A percentile compares a stretch with the other conserved stretches of the same genome.
phyloP scores from a whole-genome alignment of 2,797 vertebrate genomes.

The Ptychobarbus kaznakovi region DNA sequence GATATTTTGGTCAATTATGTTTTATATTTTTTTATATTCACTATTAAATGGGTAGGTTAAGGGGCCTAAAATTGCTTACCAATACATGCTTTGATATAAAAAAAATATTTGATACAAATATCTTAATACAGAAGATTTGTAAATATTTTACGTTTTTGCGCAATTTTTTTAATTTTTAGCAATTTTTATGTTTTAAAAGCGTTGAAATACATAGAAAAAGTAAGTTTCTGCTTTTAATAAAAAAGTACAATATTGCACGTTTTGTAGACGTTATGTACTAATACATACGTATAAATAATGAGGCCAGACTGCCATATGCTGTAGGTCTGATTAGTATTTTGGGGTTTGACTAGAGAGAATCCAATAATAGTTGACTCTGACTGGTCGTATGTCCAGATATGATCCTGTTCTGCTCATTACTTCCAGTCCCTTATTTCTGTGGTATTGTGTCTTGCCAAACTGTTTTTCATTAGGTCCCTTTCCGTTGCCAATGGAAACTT shows the following conservation, averaged over 20 bases:
- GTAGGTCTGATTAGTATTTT: conserved; percentile 9
- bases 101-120: neutral
- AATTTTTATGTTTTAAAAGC: neutral
- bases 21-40: neutral
- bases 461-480: conserved; percentile 35
- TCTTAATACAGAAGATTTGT: neutral
- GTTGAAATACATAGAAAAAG: neutral
- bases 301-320: neutral
- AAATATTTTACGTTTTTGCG: neutral
- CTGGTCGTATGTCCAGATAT: neutral
- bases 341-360: neutral
- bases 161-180: neutral
- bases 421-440: neutral
- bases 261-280: neutral
- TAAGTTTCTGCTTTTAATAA: neutral
- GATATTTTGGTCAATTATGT: neutral
- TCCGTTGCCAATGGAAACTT: conserved; percentile 18
- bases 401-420: conserved; percentile 31
- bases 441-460: neutral
- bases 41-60: neutral
- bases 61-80: neutral
- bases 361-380: conserved; percentile 13
- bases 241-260: neutral
- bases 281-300: neutral
- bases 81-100: too few species aligned